Evolutionary conservation across 2,113 vertebrate species (phyloP), one percentile per base, ranked within the genome.

Genomic region (Grammomys surdaster): DNA sequence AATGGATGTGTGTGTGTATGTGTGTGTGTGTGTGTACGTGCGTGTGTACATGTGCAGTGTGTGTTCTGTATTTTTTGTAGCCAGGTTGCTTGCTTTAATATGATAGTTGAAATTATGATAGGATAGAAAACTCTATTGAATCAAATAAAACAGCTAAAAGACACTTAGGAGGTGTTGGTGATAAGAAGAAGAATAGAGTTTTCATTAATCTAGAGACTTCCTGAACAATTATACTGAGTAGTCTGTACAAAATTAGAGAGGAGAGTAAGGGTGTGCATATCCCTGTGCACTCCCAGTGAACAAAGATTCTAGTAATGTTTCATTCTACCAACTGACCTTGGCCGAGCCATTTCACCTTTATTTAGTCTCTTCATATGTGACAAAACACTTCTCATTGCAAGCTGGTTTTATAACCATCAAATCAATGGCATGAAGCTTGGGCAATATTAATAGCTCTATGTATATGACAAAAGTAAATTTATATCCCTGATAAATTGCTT

Each of bases 211-310:
- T 77, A 24, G 48, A 58, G 31, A 67, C 33, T 17, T 63, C 36
- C 8, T n/a, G 87, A 58, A 3, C 6, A 93, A 51, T 78, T 70
- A 54, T 70, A 7, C 13, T 26, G 4, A 88, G 76, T 54, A 65
- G 3, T 78, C 86, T 78, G 7, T 48, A 46, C 9, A 67, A 51
- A 60, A 17, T 58, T 89, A 46, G 7, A 60, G 6, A 40, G 22
- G 1, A 5, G 0, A 31, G 10, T 1, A 77, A n/a, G 58, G 24
- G 19, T 48, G 11, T 36, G 31, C 4, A 65, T 2, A 12, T 0
- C 3, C 13, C 6, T 51, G 0, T 26, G 48, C 13, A 80, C 60
- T 93, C 7, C 28, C 9, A 0, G 7, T 84, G 43, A 22, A 10
- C 5, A 58, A 84, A 16, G 1, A 28, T 58, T 75, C 16, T 28